Conservation (phyloP, 2,888 invertebrate species). For the Eulithis prunata region DNA sequence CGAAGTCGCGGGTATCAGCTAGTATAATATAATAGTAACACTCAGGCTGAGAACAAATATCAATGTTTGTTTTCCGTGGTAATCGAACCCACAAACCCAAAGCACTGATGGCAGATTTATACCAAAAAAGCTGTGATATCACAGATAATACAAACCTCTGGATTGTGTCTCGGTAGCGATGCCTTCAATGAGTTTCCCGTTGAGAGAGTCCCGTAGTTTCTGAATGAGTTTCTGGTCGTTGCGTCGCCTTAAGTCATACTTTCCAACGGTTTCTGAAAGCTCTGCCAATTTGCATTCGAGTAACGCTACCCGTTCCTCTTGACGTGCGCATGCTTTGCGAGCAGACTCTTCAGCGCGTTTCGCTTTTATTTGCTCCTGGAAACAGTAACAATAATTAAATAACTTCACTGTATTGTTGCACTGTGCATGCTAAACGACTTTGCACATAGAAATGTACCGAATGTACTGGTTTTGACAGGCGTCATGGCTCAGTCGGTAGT, state of each 20-base stretch:
- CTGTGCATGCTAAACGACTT: no score
- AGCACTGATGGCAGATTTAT: no score
- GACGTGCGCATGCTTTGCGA: constrained; percentile 86
- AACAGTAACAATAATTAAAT: background rate
- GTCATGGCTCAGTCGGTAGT: no score
- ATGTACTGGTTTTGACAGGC: no score
- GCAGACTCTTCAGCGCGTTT: constrained; percentile 89
- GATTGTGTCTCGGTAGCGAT: constrained; percentile 47
- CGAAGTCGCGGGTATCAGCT: no score
- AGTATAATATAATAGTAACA: no score
- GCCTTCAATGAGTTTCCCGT: constrained; percentile 62
- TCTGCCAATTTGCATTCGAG: constrained; percentile 91
- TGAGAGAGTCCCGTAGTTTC: constrained; percentile 83
- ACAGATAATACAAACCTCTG: constrained; percentile 39
- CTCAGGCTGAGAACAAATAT: no score
- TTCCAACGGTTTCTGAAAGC: constrained; percentile 90
- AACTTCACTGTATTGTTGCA: no score
- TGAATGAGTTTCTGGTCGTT: constrained; percentile 90
- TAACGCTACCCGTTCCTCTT: constrained; percentile 90
- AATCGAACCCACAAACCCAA: no score
- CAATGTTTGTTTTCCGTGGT: no score
- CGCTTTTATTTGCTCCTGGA: constrained; percentile 88
- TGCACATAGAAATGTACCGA: no score
- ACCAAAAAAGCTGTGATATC: no score
- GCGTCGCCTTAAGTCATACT: constrained; percentile 88